Evolutionary conservation across 2,888 invertebrate species (phyloP), one percentile per base, ranked within the genome.

Genomic region (Pinctada fucata): DNA sequence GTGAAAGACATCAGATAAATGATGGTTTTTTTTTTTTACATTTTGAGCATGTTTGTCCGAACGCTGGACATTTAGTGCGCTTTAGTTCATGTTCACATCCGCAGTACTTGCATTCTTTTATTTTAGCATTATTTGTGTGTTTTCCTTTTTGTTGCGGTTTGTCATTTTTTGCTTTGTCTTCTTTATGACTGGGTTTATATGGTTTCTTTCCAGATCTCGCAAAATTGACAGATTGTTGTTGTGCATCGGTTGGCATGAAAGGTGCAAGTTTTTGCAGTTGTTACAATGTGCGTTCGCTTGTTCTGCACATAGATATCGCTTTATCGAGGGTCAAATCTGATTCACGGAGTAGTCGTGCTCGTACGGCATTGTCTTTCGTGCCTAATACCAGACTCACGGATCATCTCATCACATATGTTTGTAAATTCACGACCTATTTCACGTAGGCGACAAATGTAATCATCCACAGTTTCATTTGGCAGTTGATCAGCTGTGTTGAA

Each of bases 261-360:
- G n/a, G n/a, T n/a, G n/a, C n/a, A n/a, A 76, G 3, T 64, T 76
- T 76, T 63, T 76, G 63, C 3, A 71, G 65, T 50, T 76, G 76
- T 45, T 64, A 3, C 3, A 52, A 3, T 0, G 76, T 69, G 48
- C 16, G 16, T 51, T 71, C 65, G 13, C 76, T 76, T 31, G 76
- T 65, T 13, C 76, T 48, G 51, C 71, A 76, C 76, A 65, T 71
- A 31, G 63, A 49, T 49, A 76, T 76, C n/a, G 76, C 76, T 31
- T 64, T 72, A 10, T 66, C 47, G 3, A 76, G 66, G 6, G 16
- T 51, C 1, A 76, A 31, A 16, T 51, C 50, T 58, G 13, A n/a
- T n/a, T n/a, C n/a, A n/a, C n/a, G n/a, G n/a, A n/a, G n/a, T n/a
- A n/a, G n/a, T n/a, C n/a, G n/a, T 48, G 65, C n/a, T 16, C 65